phyloP scores from a whole-genome alignment of 2,113 vertebrate genomes.

The Pygathrix nemaeus region DNA sequence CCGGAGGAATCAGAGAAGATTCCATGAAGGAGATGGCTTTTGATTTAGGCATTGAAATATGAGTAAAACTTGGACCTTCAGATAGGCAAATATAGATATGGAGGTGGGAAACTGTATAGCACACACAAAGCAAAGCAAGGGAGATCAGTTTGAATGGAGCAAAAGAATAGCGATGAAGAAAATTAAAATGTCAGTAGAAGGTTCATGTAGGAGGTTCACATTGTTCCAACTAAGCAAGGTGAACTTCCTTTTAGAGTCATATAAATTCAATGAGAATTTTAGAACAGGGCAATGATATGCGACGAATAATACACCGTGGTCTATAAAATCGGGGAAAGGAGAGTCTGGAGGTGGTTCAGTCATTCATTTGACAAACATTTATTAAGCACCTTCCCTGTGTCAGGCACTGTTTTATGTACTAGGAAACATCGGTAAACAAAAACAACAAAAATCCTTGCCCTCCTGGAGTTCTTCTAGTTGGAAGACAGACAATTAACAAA shows the following conservation, averaged over 20 bases:
- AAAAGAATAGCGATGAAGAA: background rate
- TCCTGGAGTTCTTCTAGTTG: background rate
- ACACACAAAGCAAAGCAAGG: background rate
- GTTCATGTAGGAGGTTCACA: background rate
- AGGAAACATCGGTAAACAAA: background rate
- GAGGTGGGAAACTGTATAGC: background rate
- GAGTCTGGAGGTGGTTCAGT: background rate
- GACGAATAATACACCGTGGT: background rate
- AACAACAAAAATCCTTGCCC: background rate
- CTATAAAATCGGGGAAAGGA: background rate
- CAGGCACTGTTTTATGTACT: background rate
- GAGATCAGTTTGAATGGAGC: background rate
- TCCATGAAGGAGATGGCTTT: background rate
- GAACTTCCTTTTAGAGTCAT: background rate
- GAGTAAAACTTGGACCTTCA: background rate
- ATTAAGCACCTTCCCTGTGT: background rate
- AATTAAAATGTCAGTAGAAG: background rate
- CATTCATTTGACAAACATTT: background rate
- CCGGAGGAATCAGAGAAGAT: background rate
- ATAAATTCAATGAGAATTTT: background rate
- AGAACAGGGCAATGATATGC: background rate
- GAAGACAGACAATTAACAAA: background rate
- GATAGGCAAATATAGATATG: background rate
- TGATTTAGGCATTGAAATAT: background rate
- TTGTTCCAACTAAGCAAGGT: background rate